Evolutionary conservation across 2,113 vertebrate genomes (phyloP).

Genomic region (Coptodon rendalli): DNA sequence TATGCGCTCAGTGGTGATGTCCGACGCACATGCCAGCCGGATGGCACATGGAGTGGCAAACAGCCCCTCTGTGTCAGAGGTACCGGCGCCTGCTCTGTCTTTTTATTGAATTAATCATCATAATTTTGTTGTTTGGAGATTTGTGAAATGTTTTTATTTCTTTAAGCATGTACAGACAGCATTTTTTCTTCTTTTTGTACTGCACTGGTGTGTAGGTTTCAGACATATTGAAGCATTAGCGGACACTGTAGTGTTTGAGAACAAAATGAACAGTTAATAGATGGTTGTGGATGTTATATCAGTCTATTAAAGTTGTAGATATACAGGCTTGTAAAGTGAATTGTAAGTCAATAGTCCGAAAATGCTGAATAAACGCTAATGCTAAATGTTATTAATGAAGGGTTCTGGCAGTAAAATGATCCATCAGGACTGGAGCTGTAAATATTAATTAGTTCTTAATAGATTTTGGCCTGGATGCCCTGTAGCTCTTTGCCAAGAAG

Average conservation of each 20-base stretch:
- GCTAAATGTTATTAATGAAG: background rate
- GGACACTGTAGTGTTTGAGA: background rate
- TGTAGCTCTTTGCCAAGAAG: background rate
- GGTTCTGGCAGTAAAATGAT: background rate
- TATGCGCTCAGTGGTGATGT: conserved; percentile 85
- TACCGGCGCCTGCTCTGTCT: background rate
- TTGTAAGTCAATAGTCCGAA: background rate
- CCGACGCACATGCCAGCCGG: conserved; percentile 78
- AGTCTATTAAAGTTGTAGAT: background rate
- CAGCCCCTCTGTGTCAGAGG: conserved; percentile 74
- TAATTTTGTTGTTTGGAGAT: background rate
- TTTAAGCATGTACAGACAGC: background rate
- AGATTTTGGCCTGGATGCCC: background rate
- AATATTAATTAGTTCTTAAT: conserved; percentile 14
- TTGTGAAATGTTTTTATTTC: background rate
- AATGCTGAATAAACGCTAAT: background rate
- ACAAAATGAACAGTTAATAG: background rate
- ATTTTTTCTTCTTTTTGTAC: background rate
- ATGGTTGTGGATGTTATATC: background rate
- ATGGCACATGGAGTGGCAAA: conserved; percentile 70
- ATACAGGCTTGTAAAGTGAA: background rate
- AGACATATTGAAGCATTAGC: background rate
- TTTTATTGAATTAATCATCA: background rate
- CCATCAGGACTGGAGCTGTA: background rate
- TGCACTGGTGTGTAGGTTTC: background rate